A percentile compares a stretch with the other conserved stretches of the same genome.
Evolutionary conservation across 2,797 vertebrate genomes (phyloP).

Genomic region (Rhinella marina): DNA sequence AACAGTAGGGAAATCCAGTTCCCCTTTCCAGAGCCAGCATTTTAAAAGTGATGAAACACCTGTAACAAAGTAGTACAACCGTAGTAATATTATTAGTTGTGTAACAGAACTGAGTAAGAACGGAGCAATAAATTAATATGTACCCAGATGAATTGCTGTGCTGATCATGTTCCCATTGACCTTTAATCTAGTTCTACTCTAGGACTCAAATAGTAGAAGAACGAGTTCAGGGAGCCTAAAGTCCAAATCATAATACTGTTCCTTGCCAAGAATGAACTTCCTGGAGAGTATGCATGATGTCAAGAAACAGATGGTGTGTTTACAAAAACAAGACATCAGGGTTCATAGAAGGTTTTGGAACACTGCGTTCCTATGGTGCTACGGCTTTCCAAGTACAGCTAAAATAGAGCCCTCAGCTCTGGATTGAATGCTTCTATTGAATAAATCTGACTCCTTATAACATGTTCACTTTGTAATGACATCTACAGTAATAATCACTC

Average conservation of each 20-base stretch:
- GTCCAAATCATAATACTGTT: background rate
- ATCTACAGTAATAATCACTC: background rate
- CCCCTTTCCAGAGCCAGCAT: background rate
- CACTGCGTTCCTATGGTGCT: background rate
- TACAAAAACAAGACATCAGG: background rate
- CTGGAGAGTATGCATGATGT: background rate
- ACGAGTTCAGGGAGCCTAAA: background rate
- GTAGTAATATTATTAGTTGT: background rate
- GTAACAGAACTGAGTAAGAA: background rate
- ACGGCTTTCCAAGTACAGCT: too few species aligned
- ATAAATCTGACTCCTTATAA: background rate
- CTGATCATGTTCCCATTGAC: background rate
- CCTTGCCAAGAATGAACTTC: background rate
- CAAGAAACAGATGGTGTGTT: background rate
- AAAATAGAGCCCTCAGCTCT: background rate
- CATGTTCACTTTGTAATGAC: background rate
- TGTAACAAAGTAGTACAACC: background rate
- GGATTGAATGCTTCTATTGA: background rate
- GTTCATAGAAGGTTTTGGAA: background rate
- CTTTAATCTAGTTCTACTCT: background rate
- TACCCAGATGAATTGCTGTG: background rate
- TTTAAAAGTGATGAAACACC: background rate
- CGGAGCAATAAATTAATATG: background rate
- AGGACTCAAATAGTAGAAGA: background rate
- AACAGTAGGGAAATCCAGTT: background rate